Percentiles rank a stretch among this genome's conserved stretches.
These are phyloP conservation scores for Drosophila littoralis DNA, from an alignment of 1,140 invertebrate species.

Conservation along the genomic window DNA sequence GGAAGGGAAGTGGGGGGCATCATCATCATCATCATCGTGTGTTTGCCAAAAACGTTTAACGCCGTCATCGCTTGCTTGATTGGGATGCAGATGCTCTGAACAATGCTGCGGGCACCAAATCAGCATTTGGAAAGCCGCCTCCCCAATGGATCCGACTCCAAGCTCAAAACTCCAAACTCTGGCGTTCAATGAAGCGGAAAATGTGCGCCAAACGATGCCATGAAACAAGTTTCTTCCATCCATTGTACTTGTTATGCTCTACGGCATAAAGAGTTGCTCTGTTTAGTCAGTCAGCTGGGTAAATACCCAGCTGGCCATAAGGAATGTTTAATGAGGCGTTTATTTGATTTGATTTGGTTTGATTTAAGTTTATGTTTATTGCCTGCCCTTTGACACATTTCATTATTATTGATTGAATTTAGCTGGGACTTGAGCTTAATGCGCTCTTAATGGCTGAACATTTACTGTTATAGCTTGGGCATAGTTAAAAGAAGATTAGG, in stretches of 20 bases:
- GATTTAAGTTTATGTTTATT: slow-evolving; percentile 3
- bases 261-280: slow-evolving; percentile 19
- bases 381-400: slow-evolving; percentile 7
- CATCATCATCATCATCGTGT: slow-evolving; percentile 39
- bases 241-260: slow-evolving; percentile 37
- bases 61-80: slow-evolving; percentile 67
- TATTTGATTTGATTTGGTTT: slow-evolving; percentile 19
- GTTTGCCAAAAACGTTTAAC: slow-evolving; percentile 81
- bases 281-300: slow-evolving; percentile 16
- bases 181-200: slow-evolving; percentile 78
- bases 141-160: slow-evolving; percentile 12
- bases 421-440: background rate
- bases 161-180: slow-evolving; percentile 42
- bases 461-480: background rate
- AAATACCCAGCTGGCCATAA: slow-evolving; percentile 4
- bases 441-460: background rate
- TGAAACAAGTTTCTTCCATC: slow-evolving; percentile 67
- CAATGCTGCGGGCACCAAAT: slow-evolving; percentile 29
- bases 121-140: slow-evolving; percentile 61
- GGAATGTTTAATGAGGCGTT: slow-evolving; percentile 20
- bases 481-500: background rate
- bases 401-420: slow-evolving; percentile 4
- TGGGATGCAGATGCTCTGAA: slow-evolving; percentile 68
- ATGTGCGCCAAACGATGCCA: slow-evolving; percentile 76
- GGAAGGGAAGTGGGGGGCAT: background rate